These are phyloP conservation scores for Oxystoma pomonae DNA, from an alignment of 2,888 invertebrate genomes.

Conservation along the genomic window DNA sequence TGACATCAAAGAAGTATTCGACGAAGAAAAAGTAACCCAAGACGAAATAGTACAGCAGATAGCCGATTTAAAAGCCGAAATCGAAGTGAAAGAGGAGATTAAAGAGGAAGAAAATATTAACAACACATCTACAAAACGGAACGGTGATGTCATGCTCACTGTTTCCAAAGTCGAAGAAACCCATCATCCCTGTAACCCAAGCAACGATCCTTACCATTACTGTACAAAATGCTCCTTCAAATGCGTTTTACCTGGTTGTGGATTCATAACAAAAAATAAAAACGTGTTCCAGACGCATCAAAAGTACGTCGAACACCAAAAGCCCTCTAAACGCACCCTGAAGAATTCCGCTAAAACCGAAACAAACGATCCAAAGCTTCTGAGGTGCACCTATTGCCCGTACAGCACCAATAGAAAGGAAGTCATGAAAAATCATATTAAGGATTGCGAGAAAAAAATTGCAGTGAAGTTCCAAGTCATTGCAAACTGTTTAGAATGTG, in stretches of 20 bases:
- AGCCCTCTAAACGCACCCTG: not conserved
- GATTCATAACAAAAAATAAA: not conserved
- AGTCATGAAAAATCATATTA: not conserved
- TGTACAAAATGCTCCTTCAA: not conserved
- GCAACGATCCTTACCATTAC: not conserved
- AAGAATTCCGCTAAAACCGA: not conserved
- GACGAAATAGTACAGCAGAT: no score
- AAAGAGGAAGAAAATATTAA: not conserved
- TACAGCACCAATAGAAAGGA: not conserved
- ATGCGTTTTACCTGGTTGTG: not conserved
- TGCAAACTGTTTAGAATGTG: not conserved
- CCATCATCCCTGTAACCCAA: not conserved
- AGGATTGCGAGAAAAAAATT: not conserved
- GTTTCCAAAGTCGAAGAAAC: not conserved
- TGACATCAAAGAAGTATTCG: no score
- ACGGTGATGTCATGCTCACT: not conserved
- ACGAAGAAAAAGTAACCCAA: no score
- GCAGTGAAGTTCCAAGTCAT: not conserved
- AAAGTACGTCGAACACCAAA: not conserved
- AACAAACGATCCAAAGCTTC: not conserved
- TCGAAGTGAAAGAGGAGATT: not conserved
- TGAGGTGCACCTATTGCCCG: not conserved
- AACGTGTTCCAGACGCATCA: not conserved
- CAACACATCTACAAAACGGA: not conserved
- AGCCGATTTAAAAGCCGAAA: not conserved